Conservation (phyloP, 2,797 vertebrate genomes). For the Malacoraja senta region DNA sequence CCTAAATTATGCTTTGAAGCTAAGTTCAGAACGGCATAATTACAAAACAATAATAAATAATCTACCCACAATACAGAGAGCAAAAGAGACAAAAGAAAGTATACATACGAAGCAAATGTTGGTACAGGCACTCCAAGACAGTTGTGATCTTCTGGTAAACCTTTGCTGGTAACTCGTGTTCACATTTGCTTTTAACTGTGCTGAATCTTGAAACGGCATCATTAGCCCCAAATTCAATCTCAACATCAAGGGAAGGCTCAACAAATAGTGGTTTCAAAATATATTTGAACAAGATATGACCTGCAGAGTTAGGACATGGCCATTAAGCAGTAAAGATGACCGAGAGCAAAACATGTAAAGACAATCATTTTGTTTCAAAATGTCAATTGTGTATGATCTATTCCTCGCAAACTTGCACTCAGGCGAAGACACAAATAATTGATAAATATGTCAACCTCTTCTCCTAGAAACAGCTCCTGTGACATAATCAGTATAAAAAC, state of each 20-base stretch:
- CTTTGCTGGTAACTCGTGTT: conserved; percentile 67
- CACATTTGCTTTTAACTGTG: conserved; percentile 51
- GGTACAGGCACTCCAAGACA: conserved; percentile 73
- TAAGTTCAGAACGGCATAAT: neutral
- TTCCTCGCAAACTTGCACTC: neutral
- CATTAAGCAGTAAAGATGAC: neutral
- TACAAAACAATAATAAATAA: neutral
- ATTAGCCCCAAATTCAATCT: conserved; percentile 58
- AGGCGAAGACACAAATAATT: neutral
- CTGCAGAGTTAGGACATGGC: conserved; percentile 51
- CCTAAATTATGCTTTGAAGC: neutral
- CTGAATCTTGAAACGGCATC: conserved; percentile 62
- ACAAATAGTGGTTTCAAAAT: conserved; percentile 76
- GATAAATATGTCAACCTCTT: neutral
- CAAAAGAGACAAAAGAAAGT: neutral
- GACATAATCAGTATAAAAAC: neutral
- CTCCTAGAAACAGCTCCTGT: neutral
- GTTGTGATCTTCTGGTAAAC: conserved; percentile 76
- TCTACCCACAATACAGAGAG: neutral
- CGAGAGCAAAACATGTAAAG: neutral
- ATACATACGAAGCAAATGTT: conserved; percentile 69
- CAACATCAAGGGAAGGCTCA: conserved; percentile 63
- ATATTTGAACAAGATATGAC: conserved; percentile 76
- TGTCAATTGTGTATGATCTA: too few relatives aligned
- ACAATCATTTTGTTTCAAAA: neutral